Evolutionary conservation across 2,797 vertebrate species (phyloP).

Genomic region (Babyrousa celebensis): DNA sequence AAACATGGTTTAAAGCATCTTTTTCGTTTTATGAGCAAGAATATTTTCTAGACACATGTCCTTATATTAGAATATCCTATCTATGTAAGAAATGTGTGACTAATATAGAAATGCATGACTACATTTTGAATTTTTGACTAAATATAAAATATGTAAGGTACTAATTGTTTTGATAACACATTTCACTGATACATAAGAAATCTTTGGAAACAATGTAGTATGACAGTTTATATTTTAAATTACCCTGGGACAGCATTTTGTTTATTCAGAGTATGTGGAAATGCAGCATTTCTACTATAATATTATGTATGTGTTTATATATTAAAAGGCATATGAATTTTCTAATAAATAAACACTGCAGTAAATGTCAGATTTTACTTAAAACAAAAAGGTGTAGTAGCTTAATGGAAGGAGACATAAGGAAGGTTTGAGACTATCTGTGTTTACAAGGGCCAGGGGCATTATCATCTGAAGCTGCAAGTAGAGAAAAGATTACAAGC

Average conservation of each 20-base stretch:
- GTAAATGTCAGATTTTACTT: background rate
- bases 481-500: background rate
- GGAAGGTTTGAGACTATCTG: background rate
- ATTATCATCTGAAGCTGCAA: background rate
- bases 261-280: background rate
- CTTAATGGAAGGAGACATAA: background rate
- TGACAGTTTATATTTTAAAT: conserved; percentile 23
- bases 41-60: conserved; percentile 37
- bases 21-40: conserved; percentile 69
- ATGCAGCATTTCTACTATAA: background rate
- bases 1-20: background rate
- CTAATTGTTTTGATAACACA: conserved; percentile 11
- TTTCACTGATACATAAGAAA: conserved; percentile 25
- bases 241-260: background rate
- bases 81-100: conserved; percentile 36
- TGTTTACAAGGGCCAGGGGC: background rate
- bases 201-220: conserved; percentile 48
- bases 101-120: conserved; percentile 19
- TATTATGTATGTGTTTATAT: background rate
- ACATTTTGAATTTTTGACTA: conserved; percentile 53
- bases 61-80: background rate
- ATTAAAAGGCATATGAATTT: background rate
- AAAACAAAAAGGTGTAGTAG: background rate
- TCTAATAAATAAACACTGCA: background rate
- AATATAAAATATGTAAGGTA: conserved; percentile 49